Percentiles rank a stretch among this genome's conserved stretches.
Conservation (phyloP, 2,797 vertebrate genomes). For the Poeciliopsis turneri region DNA sequence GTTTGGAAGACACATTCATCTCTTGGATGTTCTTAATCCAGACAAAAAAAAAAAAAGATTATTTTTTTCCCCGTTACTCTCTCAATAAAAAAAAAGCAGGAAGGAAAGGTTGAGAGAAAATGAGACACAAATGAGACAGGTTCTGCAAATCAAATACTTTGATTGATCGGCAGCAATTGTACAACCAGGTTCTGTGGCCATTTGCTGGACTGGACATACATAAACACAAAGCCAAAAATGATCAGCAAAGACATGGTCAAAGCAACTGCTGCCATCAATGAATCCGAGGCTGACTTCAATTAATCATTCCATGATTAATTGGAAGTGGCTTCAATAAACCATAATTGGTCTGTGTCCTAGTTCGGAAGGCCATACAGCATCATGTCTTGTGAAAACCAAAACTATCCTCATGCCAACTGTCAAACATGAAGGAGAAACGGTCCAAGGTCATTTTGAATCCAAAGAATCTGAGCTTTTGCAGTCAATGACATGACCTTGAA, state of each 20-base stretch:
- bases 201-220: neutral
- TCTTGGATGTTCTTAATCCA: neutral
- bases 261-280: neutral
- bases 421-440: neutral
- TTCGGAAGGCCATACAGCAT: neutral
- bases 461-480: neutral
- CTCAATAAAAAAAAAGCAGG: neutral
- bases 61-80: neutral
- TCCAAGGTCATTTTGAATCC: neutral
- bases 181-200: neutral
- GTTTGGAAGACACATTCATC: neutral
- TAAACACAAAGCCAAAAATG: neutral
- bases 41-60: neutral
- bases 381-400: neutral
- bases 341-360: too few species aligned
- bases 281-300: neutral
- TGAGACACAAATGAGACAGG: too few species aligned
- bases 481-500: neutral
- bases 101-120: neutral
- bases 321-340: too few species aligned
- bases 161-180: neutral
- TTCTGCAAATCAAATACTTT: neutral
- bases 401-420: neutral
- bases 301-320: neutral
- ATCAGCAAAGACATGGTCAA: neutral